Conservation (phyloP, 2,113 vertebrate genomes). For the Microtus pennsylvanicus region DNA sequence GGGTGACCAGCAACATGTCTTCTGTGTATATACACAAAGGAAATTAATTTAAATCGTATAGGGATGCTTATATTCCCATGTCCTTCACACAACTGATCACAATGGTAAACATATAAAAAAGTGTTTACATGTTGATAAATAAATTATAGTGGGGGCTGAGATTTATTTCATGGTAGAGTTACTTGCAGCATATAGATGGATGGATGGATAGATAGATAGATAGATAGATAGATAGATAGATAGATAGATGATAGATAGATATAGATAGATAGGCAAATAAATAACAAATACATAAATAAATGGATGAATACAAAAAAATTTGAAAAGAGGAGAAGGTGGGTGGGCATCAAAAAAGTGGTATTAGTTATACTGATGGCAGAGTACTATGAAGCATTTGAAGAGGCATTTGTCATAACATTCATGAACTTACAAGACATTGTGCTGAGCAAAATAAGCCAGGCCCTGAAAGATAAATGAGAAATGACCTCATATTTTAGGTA, state of each 20-base stretch:
- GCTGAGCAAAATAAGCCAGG: neutral
- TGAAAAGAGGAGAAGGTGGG: neutral
- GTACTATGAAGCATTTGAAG: neutral
- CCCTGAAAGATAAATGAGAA: neutral
- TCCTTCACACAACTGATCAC: neutral
- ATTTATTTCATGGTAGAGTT: neutral
- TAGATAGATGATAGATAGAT: no score
- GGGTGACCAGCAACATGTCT: neutral
- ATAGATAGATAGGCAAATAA: neutral
- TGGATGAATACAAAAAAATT: neutral
- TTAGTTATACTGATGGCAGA: neutral
- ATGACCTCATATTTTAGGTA: no score
- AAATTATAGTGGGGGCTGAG: neutral
- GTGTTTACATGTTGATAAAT: neutral
- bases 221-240: no score
- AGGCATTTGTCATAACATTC: neutral
- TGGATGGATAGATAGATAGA: no score
- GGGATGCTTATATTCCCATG: neutral
- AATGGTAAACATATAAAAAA: neutral
- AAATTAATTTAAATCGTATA: neutral
- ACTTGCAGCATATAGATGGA: no score
- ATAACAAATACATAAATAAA: neutral
- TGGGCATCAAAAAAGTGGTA: no score
- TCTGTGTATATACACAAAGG: neutral
- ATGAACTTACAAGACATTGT: neutral